phyloP scores from a whole-genome alignment of 2,888 invertebrate species.

The Homarus gammarus region DNA sequence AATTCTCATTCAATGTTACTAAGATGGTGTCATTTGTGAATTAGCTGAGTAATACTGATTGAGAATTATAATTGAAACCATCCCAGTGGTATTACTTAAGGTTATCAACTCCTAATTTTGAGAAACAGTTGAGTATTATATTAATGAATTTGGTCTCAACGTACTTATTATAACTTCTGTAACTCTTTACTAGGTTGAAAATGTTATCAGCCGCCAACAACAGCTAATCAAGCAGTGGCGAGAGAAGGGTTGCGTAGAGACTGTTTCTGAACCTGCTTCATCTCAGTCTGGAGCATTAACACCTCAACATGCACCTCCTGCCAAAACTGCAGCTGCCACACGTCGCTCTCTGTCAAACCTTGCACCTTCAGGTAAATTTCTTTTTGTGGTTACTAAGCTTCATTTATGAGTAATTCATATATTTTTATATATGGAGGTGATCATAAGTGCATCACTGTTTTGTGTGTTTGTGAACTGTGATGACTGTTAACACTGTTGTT shows the following conservation, averaged over 20 bases:
- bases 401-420: no score
- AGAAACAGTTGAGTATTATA: no score
- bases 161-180: background rate
- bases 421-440: background rate
- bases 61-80: no score
- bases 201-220: slow-evolving; percentile 69
- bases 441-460: background rate
- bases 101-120: no score
- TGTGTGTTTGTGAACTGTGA: background rate
- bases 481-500: background rate
- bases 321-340: background rate
- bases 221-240: slow-evolving; percentile 61
- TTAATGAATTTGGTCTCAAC: no score
- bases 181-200: slow-evolving; percentile 62
- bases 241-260: slow-evolving; percentile 45
- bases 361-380: slow-evolving; percentile 14
- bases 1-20: no score
- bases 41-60: no score
- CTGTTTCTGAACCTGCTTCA: background rate
- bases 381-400: background rate
- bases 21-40: no score
- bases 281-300: background rate
- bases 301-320: slow-evolving; percentile 5
- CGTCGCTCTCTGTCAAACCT: slow-evolving; percentile 16
- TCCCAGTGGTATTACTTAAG: no score